phyloP scores from a whole-genome alignment of 2,797 vertebrate genomes.

The Lagorchestes hirsutus region DNA sequence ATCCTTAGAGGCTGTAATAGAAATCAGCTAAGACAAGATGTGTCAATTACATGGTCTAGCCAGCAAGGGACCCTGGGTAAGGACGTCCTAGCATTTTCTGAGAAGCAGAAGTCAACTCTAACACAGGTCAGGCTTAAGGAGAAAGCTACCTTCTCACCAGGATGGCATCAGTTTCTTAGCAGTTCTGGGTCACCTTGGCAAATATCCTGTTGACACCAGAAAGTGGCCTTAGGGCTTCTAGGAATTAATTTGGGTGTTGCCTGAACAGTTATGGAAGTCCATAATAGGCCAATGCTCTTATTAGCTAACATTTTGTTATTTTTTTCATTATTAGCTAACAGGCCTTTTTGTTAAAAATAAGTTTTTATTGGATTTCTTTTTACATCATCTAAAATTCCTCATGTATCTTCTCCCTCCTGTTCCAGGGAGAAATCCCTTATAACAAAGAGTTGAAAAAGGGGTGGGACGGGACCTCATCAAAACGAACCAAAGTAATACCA shows the following conservation, averaged over 20 bases:
- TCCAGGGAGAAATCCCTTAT: too few relatives aligned
- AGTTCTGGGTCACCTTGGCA: slow-evolving; percentile 58
- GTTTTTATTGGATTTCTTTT: too few relatives aligned
- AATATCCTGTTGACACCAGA: slow-evolving; percentile 52
- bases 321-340: background rate
- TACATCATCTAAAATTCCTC: too few relatives aligned
- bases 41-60: background rate
- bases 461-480: too few relatives aligned
- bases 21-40: background rate
- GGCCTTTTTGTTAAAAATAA: background rate
- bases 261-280: slow-evolving; percentile 46
- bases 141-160: slow-evolving; percentile 36
- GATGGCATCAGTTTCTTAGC: slow-evolving; percentile 43
- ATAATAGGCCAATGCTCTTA: background rate
- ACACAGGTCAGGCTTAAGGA: slow-evolving; percentile 1
- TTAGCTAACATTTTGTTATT: background rate
- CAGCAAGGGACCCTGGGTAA: background rate
- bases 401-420: too few relatives aligned
- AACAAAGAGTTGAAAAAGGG: too few relatives aligned
- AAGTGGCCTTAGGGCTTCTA: slow-evolving; percentile 51
- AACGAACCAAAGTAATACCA: too few relatives aligned
- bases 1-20: background rate
- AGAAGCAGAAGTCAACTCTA: background rate
- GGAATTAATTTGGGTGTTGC: slow-evolving; percentile 81
- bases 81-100: background rate